A percentile compares a stretch with the other conserved stretches of the same genome.
Evolutionary conservation across 2,797 vertebrate species (phyloP).

Genomic region (Emys orbicularis): DNA sequence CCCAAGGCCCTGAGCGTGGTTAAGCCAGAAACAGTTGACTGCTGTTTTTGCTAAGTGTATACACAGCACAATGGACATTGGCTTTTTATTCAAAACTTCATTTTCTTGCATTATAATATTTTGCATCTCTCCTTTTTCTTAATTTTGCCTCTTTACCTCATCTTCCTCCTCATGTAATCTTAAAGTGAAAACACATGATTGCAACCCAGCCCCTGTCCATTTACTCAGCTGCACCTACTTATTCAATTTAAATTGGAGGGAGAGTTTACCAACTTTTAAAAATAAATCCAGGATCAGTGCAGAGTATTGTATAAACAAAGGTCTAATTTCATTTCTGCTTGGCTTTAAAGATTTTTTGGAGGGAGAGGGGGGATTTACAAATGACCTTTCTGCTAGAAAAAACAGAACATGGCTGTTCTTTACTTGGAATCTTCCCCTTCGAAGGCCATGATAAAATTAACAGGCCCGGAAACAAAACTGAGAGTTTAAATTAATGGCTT

Average conservation of each 20-base stretch:
- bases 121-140: slow-evolving; percentile 25
- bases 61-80: background rate
- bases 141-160: slow-evolving; percentile 65
- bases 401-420: slow-evolving; percentile 8
- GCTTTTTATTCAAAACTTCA: slow-evolving; percentile 42
- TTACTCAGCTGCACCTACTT: slow-evolving; percentile 82
- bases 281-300: slow-evolving; percentile 73
- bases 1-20: background rate
- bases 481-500: slow-evolving; percentile 76
- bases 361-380: slow-evolving; percentile 9
- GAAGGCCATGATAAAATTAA: slow-evolving; percentile 77
- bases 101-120: slow-evolving; percentile 55
- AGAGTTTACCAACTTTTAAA: slow-evolving; percentile 81
- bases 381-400: slow-evolving; percentile 31
- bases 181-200: slow-evolving; percentile 79
- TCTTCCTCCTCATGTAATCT: slow-evolving; percentile 65
- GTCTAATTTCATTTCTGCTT: slow-evolving; percentile 75
- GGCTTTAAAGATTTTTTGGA: background rate
- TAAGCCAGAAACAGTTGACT: background rate
- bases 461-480: slow-evolving; percentile 72
- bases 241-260: slow-evolving; percentile 80
- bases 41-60: background rate
- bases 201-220: slow-evolving; percentile 39
- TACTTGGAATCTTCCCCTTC: slow-evolving; percentile 60
- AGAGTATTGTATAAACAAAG: slow-evolving; percentile 72